A percentile compares a stretch with the other conserved stretches of the same genome.
These are phyloP conservation scores for Bugula neritina DNA, from an alignment of 2,888 invertebrate genomes.

Conservation along the genomic window DNA sequence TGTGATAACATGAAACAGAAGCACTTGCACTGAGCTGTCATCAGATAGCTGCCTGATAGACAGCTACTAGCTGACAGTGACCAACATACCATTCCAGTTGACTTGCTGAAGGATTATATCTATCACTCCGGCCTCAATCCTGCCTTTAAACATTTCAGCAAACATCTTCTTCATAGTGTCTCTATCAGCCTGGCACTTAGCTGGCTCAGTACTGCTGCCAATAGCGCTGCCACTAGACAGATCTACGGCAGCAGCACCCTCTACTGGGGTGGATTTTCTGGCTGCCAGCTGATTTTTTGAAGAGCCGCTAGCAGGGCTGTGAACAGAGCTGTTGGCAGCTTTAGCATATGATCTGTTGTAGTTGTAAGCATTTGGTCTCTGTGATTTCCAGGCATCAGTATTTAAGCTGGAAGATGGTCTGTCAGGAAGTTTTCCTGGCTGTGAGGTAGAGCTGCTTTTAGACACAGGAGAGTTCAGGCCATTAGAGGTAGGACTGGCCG, in stretches of 20 bases:
- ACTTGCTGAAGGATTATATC: slow-evolving; percentile 40
- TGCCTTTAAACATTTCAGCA: slow-evolving; percentile 42
- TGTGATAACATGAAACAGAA: too few species aligned
- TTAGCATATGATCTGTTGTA: not conserved
- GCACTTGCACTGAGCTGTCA: too few species aligned
- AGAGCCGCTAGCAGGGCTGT: too few species aligned
- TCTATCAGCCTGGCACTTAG: not conserved
- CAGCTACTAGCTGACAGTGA: too few species aligned
- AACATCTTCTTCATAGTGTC: not conserved
- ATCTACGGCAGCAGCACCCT: too few species aligned
- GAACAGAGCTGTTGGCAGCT: not conserved
- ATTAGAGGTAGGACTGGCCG: not conserved
- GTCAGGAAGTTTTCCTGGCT: not conserved
- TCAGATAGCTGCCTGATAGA: too few species aligned
- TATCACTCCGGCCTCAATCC: slow-evolving; percentile 43
- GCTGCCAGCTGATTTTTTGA: too few species aligned
- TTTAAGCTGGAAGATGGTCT: not conserved
- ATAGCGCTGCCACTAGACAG: too few species aligned
- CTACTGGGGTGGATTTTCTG: not conserved
- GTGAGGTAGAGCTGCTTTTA: not conserved
- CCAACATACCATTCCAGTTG: slow-evolving; percentile 42
- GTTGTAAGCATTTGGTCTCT: not conserved
- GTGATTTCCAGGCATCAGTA: not conserved
- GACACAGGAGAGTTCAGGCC: not conserved
- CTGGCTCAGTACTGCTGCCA: not conserved